These are phyloP conservation scores for Myiagra hebetior DNA, from an alignment of 2,113 vertebrate genomes.

Conservation along the genomic window DNA sequence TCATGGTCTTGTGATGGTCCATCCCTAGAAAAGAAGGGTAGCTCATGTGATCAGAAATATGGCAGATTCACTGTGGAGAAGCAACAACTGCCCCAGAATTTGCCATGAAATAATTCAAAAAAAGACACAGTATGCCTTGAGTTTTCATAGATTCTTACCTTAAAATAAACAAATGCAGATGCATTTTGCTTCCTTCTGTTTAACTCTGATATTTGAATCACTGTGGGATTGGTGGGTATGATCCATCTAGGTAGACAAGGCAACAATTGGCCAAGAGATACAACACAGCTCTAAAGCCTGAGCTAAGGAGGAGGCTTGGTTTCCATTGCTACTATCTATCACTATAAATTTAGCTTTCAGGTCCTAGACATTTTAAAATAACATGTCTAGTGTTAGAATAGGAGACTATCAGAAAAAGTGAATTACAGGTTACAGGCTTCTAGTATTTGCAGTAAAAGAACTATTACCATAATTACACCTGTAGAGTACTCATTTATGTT, in stretches of 20 bases:
- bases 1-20: neutral
- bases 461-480: neutral
- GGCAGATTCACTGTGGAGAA: neutral
- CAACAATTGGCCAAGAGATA: neutral
- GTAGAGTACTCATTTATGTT: neutral
- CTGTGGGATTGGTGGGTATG: neutral
- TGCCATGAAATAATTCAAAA: neutral
- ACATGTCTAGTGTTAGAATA: constrained; percentile 2
- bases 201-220: neutral
- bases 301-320: neutral
- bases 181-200: neutral
- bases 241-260: neutral
- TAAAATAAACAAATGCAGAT: neutral
- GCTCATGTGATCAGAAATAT: neutral
- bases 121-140: neutral
- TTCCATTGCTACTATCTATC: neutral
- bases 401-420: constrained; percentile 4
- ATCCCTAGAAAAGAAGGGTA: neutral
- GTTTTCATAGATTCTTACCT: neutral
- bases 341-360: constrained; percentile 16
- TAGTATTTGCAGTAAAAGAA: constrained; percentile 17
- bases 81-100: neutral
- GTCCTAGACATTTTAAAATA: constrained; percentile 29
- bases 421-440: constrained; percentile 41
- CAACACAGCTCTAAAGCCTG: neutral